A percentile compares a stretch with the other conserved stretches of the same genome.
These are phyloP conservation scores for Notarius lentiginosus DNA, from an alignment of 2,113 vertebrate genomes.

Conservation along the genomic window DNA sequence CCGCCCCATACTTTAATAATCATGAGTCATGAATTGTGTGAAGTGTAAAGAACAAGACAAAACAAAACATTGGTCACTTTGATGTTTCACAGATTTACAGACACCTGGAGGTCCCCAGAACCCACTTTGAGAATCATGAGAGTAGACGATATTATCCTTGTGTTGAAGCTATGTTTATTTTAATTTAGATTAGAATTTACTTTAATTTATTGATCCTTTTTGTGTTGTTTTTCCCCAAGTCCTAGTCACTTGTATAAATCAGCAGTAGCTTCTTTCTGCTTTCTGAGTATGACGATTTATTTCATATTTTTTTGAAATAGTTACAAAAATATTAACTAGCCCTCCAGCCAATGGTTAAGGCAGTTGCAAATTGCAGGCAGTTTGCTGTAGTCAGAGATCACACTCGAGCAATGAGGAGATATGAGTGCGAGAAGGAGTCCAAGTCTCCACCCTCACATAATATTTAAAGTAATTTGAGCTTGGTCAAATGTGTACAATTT, in stretches of 20 bases:
- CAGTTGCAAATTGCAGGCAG: conserved; percentile 22
- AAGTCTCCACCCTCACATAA: conserved; percentile 44
- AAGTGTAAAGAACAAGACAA: not conserved
- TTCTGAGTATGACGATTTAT: not conserved
- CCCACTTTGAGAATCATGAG: not conserved
- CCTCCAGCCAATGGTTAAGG: not conserved
- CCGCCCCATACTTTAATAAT: not conserved
- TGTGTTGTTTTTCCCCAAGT: not conserved
- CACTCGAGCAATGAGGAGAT: conserved; percentile 18
- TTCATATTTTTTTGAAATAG: not conserved
- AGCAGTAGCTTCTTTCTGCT: not conserved
- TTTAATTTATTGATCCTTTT: not conserved
- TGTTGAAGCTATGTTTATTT: not conserved
- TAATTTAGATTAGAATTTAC: not conserved
- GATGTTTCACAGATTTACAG: not conserved
- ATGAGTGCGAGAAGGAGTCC: conserved; percentile 12
- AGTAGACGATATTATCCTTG: not conserved
- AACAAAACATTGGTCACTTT: not conserved
- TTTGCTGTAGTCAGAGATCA: conserved; percentile 25
- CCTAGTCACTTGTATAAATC: not conserved
- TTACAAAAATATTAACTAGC: not conserved
- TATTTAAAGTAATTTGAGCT: conserved; percentile 40
- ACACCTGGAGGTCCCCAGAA: not conserved
- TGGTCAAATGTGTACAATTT: conserved; percentile 37
- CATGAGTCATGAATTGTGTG: too few relatives aligned